Base-by-base conservation (phyloP, 2,888 invertebrate genomes). In the Morpho helenor region DNA sequence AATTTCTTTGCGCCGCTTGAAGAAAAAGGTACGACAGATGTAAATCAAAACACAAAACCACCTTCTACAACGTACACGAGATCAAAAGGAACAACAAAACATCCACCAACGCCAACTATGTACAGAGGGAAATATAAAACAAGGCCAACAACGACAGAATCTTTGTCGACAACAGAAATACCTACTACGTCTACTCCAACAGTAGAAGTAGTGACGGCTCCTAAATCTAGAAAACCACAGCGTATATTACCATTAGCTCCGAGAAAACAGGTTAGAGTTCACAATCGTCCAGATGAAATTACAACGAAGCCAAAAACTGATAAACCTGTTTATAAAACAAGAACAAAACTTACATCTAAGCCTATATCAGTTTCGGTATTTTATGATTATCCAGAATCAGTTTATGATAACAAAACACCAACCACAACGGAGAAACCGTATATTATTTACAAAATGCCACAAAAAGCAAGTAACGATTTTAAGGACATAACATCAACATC, bases 1-100 rank as follows among this genome's bases (percentile, higher is more conserved):
- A 94, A 97, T 77, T 96, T 97, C 82, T 97, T 97, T 73, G 94
- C 94, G 5, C 93, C 94, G 1, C 81, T 95, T 57, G 94, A 95
- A 73, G 91, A 90, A 63, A 82, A 76, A 49, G 77, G 78, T 7
- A 82, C 87, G 50, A 76, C 86, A 1, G 83, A 84, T 65, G 66
- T 70, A 59, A 70, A 71, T 71, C 80, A 83, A 44, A 80, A 82
- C 22, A 74, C 75, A 49, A 76, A 76, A 62, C 82, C 84, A 57
- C 68, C 77, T 7, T 73, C 74, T 16, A 72, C 75, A 10, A 68
- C 72, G 68, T 72, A 84, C 60, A 74, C 74, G 66, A 83, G 87
- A 58, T 73, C 77, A 40, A 87, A 87, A 65, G 75, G 83, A 49
- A 84, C 83, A 7, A 66, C 73, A 44, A 85, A 85, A 70, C 70